These are phyloP conservation scores for Oryzias woworae DNA, from an alignment of 2,113 vertebrate species.

Conservation along the genomic window DNA sequence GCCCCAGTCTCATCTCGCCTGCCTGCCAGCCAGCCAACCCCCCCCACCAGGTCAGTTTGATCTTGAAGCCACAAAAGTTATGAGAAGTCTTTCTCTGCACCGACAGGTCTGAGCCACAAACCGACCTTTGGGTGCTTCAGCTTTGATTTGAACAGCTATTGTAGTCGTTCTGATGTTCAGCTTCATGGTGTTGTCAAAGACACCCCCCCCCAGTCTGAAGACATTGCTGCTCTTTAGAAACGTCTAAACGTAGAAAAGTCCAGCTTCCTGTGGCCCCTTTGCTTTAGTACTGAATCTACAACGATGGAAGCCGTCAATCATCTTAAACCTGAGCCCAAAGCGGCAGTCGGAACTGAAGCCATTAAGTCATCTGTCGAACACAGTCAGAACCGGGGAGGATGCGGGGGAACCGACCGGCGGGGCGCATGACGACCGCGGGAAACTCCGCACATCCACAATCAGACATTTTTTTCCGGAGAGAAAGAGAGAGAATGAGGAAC, in stretches of 20 bases:
- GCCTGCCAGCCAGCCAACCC: not conserved
- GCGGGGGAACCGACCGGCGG: not conserved
- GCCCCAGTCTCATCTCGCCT: not conserved
- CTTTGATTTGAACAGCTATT: too few relatives aligned
- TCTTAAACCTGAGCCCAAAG: slow-evolving; percentile 13
- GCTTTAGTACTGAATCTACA: not conserved
- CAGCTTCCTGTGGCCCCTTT: too few relatives aligned
- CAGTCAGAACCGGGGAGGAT: not conserved
- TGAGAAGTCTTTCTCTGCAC: not conserved
- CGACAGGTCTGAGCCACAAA: not conserved
- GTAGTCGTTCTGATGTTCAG: too few relatives aligned
- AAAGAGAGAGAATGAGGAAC: not conserved
- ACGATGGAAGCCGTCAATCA: slow-evolving; percentile 14
- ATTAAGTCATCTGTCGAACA: slow-evolving; percentile 16
- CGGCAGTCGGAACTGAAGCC: not conserved
- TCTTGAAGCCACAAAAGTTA: not conserved
- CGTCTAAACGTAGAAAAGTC: too few relatives aligned
- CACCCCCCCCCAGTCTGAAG: too few relatives aligned
- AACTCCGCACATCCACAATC: not conserved
- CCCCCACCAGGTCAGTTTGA: not conserved
- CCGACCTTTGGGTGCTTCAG: not conserved
- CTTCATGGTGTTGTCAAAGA: too few relatives aligned
- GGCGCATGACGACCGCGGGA: slow-evolving; percentile 10
- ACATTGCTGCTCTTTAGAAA: too few relatives aligned
- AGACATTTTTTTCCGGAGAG: slow-evolving; percentile 3